Conservation (phyloP, 2,113 vertebrate genomes). For the Apodemus sylvaticus region DNA sequence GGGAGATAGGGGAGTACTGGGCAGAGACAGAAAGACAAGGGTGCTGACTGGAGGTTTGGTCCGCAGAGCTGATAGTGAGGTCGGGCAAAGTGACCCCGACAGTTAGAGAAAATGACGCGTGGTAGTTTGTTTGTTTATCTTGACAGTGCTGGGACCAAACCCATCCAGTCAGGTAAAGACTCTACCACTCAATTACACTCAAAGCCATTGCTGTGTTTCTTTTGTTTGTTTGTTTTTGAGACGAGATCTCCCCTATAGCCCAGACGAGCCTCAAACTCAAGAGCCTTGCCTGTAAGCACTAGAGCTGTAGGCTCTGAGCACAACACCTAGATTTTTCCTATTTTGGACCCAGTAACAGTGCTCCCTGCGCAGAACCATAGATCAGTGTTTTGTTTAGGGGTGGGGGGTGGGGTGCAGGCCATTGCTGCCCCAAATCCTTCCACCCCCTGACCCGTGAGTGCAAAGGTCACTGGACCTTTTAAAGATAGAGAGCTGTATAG, state of each 20-base stretch:
- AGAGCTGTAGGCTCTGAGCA: not conserved
- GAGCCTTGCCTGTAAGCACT: not conserved
- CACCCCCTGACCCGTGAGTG: accelerated
- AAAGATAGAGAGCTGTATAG: not conserved
- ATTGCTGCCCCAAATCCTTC: not conserved
- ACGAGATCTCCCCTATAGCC: not conserved
- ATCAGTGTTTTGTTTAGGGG: not conserved
- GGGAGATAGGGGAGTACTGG: not conserved
- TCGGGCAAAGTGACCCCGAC: not conserved
- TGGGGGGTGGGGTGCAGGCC: not conserved
- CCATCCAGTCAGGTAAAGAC: not conserved
- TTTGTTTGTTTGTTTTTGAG: not conserved
- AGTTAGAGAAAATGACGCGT: not conserved
- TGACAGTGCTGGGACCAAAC: not conserved
- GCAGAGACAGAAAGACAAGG: not conserved
- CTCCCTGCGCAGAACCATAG: not conserved
- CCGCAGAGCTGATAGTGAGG: not conserved
- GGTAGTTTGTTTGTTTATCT: not conserved
- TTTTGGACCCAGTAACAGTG: too few relatives aligned
- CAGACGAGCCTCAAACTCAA: not conserved
- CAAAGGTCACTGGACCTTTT: not conserved
- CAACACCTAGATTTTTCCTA: not conserved
- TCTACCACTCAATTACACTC: not conserved
- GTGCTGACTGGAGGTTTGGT: not conserved
- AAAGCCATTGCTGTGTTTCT: not conserved